Base-by-base conservation (phyloP, 2,797 vertebrate genomes). In the Lutjanus argentimaculatus region DNA sequence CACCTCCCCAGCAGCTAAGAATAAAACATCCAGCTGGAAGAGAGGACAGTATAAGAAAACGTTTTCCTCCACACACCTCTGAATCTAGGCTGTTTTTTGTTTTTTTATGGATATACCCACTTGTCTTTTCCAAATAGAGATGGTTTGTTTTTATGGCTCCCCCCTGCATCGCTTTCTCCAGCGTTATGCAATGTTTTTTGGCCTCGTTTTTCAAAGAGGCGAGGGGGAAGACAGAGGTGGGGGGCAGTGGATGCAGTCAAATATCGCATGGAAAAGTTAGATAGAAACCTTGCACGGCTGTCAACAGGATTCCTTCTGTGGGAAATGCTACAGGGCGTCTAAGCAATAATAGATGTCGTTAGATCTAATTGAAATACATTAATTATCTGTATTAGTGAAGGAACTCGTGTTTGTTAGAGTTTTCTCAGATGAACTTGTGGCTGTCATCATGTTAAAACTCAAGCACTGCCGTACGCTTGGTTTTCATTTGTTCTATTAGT, bases 11-110 rank as follows among this genome's bases (percentile, higher is more conserved):
- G 52, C 46, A 79, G 77, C 86, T 90, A 89, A 89, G 72, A 92
- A 93, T 92, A 92, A 92, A 88, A 77, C 55, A 25, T 85, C 67
- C 52, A 71, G 43, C 73, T 77, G 70, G 67, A 81, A 70, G 72
- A 75, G 46, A 59, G 4, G 2, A 48, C 46, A 13, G 51, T 43
- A 51, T 67, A 51, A 66, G 75, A 73, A 71, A 76, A 68, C 21
- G 78, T 72, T 15, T 82, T 51, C 51, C 57, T 82, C 59, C 62
- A 25, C 65, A 72, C 45, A 79, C 55, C 57, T 71, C 42, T 83
- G 68, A 62, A 53, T 67, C 42, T 7, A 8, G 21, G 15, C 55
- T 77, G 55, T 17, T 87, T 85, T 83, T 58, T 30, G 2, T 30
- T 30, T 36, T 36, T 36, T 36, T 36, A 51, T 59, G 59, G 55